Percentiles rank a stretch among this genome's conserved stretches.
phyloP scores from a whole-genome alignment of 30 jellyfish, hydroid and myxozoan genomes.

The Sanderia malayensis region DNA sequence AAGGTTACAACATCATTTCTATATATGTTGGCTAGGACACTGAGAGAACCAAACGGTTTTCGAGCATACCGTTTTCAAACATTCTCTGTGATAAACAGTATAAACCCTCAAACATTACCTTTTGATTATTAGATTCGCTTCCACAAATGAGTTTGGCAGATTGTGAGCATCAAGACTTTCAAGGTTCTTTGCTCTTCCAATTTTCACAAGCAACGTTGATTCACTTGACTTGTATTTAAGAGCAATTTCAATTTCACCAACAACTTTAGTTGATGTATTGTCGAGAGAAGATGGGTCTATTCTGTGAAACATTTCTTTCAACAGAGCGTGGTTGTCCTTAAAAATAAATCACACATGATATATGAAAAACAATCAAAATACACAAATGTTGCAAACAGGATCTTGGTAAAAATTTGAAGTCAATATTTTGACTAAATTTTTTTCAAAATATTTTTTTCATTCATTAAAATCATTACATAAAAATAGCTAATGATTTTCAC shows the following conservation, averaged over 20 bases:
- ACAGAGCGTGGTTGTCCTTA: conserved; percentile 72
- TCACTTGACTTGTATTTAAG: conserved; percentile 67
- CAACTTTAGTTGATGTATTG: conserved; percentile 24
- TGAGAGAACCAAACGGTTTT: too few species aligned
- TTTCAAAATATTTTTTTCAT: neutral
- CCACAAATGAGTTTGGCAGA: conserved; percentile 74
- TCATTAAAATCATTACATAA: neutral
- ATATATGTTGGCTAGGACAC: too few species aligned
- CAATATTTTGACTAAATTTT: neutral
- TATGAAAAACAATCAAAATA: neutral
- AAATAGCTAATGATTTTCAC: neutral
- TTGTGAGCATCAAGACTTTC: conserved; percentile 56
- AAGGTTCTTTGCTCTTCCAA: conserved; percentile 72
- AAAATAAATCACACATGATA: neutral
- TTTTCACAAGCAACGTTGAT: conserved; percentile 63
- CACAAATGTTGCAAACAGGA: neutral
- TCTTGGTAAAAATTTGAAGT: neutral
- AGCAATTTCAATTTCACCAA: conserved; percentile 76
- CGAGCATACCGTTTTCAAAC: too few species aligned
- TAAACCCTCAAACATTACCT: too few species aligned
- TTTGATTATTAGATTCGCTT: conserved; percentile 29
- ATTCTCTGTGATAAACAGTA: too few species aligned
- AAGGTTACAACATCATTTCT: too few species aligned
- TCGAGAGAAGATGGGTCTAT: conserved; percentile 75
- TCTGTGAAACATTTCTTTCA: conserved; percentile 69